Conservation (phyloP, 2,888 invertebrate genomes). For the Macrostomum cliftonense region DNA sequence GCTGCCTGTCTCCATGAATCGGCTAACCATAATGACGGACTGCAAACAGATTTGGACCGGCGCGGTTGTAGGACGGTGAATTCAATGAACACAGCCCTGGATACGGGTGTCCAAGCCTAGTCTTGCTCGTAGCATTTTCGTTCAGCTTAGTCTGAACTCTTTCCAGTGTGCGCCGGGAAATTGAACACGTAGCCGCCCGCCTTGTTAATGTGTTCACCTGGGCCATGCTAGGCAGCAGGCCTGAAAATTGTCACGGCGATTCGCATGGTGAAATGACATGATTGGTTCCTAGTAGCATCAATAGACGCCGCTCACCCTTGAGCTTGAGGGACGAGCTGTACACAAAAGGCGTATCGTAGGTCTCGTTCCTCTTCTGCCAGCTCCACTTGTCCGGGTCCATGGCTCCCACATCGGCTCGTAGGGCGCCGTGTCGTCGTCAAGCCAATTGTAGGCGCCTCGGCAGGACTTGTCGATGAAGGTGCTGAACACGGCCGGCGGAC, state of each 20-base stretch:
- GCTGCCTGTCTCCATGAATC: conserved; percentile 28
- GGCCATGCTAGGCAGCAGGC: conserved; percentile 15
- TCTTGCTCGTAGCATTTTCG: conserved; percentile 24
- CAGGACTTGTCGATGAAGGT: conserved; percentile 23
- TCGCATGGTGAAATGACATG: too few relatives aligned
- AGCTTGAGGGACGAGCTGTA: conserved; percentile 35
- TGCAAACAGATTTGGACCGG: too few relatives aligned
- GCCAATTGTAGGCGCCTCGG: conserved; percentile 31
- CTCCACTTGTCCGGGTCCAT: neutral
- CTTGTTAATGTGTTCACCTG: conserved; percentile 13
- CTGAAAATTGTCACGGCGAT: too few relatives aligned
- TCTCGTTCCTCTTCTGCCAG: neutral
- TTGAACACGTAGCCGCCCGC: conserved; percentile 32
- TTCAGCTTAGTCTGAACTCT: conserved; percentile 25
- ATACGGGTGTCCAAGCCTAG: conserved; percentile 40
- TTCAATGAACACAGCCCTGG: conserved; percentile 41
- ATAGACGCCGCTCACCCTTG: conserved; percentile 13
- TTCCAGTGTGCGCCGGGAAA: conserved; percentile 22
- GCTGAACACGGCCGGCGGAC: conserved; percentile 18
- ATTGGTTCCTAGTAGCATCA: too few relatives aligned
- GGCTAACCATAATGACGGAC: conserved; percentile 26
- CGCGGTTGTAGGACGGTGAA: conserved; percentile 39
- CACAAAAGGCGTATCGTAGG: conserved; percentile 25
- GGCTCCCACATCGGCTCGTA: conserved; percentile 24
- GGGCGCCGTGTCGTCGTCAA: conserved; percentile 30